Percentiles rank a stretch among this genome's conserved stretches.
Conservation (phyloP, 2,888 invertebrate genomes). For the Lasioglossum lativentre region DNA sequence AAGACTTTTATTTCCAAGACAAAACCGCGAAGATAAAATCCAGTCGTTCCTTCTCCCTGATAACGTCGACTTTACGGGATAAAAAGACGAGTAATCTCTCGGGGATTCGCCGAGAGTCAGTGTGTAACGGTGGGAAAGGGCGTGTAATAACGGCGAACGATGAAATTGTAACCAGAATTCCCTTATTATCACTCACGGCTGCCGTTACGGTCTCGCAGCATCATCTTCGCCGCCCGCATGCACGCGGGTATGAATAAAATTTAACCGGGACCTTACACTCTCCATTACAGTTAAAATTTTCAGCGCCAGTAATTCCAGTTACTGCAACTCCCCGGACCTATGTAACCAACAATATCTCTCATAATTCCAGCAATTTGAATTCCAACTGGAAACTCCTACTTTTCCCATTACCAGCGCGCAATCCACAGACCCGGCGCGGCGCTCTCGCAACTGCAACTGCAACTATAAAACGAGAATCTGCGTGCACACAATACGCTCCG, state of each 20-base stretch:
- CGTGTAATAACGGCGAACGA: not conserved
- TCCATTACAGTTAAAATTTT: constrained; percentile 24
- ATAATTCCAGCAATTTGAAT: constrained; percentile 28
- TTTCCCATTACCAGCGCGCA: constrained; percentile 20
- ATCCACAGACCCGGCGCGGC: not conserved
- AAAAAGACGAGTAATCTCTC: not conserved
- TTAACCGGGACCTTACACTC: constrained; percentile 16
- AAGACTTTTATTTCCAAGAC: not conserved
- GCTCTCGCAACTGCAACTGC: not conserved
- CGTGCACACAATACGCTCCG: constrained; percentile 7
- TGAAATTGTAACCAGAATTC: constrained; percentile 14
- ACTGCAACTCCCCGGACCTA: not conserved
- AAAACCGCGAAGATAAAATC: not conserved
- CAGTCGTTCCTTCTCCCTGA: not conserved
- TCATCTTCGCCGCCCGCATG: constrained; percentile 5
- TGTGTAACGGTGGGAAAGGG: not conserved
- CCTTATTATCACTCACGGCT: constrained; percentile 19
- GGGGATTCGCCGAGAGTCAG: not conserved
- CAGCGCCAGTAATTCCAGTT: constrained; percentile 22
- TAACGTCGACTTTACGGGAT: not conserved
- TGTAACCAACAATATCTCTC: constrained; percentile 25
- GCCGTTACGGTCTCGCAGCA: constrained; percentile 4
- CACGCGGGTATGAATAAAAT: constrained; percentile 8
- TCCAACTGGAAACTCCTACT: constrained; percentile 23
- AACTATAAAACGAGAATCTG: constrained; percentile 15